Evolutionary conservation across 2,888 invertebrate species (phyloP).

Genomic region (Heteropelma amictum): DNA sequence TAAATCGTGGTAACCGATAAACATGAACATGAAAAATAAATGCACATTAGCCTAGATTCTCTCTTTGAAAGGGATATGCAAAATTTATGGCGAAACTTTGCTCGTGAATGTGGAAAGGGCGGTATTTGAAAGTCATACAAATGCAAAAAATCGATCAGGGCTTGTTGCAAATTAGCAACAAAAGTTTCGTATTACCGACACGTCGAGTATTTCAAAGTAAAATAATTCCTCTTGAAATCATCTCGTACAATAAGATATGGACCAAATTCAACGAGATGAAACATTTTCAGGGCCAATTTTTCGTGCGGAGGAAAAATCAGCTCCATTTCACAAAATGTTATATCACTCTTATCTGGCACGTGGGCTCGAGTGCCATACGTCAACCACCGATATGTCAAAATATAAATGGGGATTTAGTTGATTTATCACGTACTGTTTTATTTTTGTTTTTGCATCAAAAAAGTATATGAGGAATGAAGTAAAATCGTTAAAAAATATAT

Average conservation of each 20-base stretch:
- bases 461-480: no score
- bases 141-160: neutral
- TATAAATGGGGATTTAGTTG: no score
- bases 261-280: neutral
- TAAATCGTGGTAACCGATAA: conserved; percentile 1
- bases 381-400: no score
- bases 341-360: neutral
- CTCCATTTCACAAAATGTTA: neutral
- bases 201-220: no score
- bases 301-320: neutral
- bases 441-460: no score
- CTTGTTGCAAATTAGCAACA: neutral
- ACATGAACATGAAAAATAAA: conserved; percentile 37
- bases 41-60: conserved; percentile 43
- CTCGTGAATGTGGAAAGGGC: neutral
- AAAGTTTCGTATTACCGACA: no score
- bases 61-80: neutral
- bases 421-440: no score
- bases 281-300: neutral
- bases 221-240: neutral
- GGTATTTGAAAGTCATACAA: neutral
- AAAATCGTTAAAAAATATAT: no score
- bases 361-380: no score
- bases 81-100: conserved; percentile 40
- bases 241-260: neutral